These are phyloP conservation scores for Baronia brevicornis DNA, from an alignment of 2,888 invertebrate genomes.

Conservation along the genomic window DNA sequence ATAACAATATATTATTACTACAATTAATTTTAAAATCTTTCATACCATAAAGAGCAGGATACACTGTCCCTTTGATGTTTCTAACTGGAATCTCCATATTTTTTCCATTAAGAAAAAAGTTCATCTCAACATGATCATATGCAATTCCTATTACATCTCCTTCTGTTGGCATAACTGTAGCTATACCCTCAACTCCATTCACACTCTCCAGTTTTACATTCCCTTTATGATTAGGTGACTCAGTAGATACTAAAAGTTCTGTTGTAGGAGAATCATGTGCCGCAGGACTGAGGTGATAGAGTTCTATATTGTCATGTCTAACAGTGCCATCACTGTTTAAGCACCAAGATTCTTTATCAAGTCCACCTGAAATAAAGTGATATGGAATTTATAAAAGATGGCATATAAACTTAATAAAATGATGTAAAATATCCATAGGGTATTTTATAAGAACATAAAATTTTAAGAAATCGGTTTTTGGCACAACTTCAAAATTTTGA, in stretches of 20 bases:
- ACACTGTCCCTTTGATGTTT: conserved; percentile 92
- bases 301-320: conserved; percentile 87
- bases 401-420: background rate
- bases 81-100: conserved; percentile 88
- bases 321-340: conserved; percentile 92
- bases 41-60: conserved; percentile 94
- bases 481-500: too few species aligned
- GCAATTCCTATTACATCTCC: conserved; percentile 96
- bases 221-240: conserved; percentile 44
- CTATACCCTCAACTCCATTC: conserved; percentile 25
- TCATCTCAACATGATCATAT: conserved; percentile 96
- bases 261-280: conserved; percentile 59
- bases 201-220: conserved; percentile 50
- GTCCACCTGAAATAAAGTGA: conserved; percentile 78
- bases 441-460: too few species aligned
- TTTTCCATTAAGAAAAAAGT: conserved; percentile 95
- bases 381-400: background rate
- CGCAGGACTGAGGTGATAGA: conserved; percentile 77
- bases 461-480: too few species aligned
- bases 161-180: conserved; percentile 82
- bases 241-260: conserved; percentile 56
- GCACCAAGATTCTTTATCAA: conserved; percentile 94
- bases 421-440: too few species aligned
- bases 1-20: background rate
- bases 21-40: conserved; percentile 11